These are phyloP conservation scores for Cathartes aura DNA, from an alignment of 2,113 vertebrate species.

Conservation along the genomic window DNA sequence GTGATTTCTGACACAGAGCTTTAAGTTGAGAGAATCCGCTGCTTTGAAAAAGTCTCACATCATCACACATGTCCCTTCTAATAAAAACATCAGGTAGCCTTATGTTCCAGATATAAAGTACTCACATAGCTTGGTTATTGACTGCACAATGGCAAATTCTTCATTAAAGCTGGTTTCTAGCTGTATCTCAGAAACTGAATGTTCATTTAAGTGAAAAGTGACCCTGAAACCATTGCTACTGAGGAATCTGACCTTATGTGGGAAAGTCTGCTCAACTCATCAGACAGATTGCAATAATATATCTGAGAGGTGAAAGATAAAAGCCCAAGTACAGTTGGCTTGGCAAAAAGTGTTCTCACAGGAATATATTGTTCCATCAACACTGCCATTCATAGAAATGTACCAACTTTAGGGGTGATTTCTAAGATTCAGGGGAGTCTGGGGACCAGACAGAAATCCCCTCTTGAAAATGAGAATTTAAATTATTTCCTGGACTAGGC, in stretches of 20 bases:
- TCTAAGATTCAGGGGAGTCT: neutral
- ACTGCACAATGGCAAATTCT: neutral
- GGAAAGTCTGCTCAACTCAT: neutral
- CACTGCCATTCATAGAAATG: neutral
- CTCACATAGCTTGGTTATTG: neutral
- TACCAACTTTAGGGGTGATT: neutral
- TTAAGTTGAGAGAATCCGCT: neutral
- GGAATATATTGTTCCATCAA: neutral
- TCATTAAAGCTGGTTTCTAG: slow-evolving; percentile 5
- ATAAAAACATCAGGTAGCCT: slow-evolving; percentile 4
- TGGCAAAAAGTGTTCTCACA: neutral
- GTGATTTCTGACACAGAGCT: neutral
- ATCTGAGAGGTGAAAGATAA: neutral
- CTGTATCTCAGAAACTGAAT: neutral
- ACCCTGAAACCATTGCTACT: neutral
- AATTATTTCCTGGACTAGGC: neutral
- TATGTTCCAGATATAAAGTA: neutral
- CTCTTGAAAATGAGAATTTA: neutral
- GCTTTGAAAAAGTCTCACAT: neutral
- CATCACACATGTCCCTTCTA: neutral
- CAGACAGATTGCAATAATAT: neutral
- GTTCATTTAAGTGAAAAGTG: slow-evolving; percentile 11
- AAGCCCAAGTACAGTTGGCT: neutral
- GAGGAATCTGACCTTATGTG: neutral
- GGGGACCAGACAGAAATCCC: neutral